These are phyloP conservation scores for Achatina immaculata DNA, from an alignment of 1,140 invertebrate species.

Conservation along the genomic window DNA sequence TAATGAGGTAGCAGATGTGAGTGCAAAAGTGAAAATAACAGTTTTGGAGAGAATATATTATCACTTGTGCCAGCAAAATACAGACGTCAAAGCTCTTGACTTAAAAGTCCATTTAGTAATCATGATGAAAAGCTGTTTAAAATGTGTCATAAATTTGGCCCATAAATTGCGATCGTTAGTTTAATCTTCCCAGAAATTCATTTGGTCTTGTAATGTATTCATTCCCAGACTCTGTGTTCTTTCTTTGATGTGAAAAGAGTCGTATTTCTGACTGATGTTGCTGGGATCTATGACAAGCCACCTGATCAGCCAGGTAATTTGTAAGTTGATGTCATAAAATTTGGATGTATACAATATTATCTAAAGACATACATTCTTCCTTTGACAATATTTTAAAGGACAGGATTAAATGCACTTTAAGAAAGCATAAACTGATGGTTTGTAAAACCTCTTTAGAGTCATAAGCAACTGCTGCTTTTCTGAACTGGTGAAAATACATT, in stretches of 20 bases:
- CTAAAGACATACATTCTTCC: background rate
- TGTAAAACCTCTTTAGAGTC: background rate
- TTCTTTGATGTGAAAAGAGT: slow-evolving; percentile 46
- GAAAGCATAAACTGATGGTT: background rate
- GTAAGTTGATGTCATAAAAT: background rate
- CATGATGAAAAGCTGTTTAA: too few relatives aligned
- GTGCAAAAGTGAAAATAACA: too few relatives aligned
- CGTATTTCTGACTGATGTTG: slow-evolving; percentile 56
- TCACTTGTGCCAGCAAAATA: too few relatives aligned
- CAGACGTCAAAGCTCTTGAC: too few relatives aligned
- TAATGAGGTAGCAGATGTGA: too few relatives aligned
- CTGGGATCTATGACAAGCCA: slow-evolving; percentile 52
- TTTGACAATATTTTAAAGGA: background rate
- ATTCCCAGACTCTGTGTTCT: slow-evolving; percentile 50
- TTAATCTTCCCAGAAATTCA: too few relatives aligned
- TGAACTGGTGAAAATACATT: background rate
- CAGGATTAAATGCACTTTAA: background rate
- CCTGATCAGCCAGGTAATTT: slow-evolving; percentile 48
- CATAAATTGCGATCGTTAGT: too few relatives aligned
- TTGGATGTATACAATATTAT: background rate
- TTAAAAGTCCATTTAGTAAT: too few relatives aligned
- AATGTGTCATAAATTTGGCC: too few relatives aligned
- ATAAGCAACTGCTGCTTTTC: background rate
- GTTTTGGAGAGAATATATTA: too few relatives aligned
- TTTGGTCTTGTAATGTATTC: too few relatives aligned